These are phyloP conservation scores for Coelogynopora nodosa DNA, from an alignment of 2,888 invertebrate genomes.

Conservation along the genomic window DNA sequence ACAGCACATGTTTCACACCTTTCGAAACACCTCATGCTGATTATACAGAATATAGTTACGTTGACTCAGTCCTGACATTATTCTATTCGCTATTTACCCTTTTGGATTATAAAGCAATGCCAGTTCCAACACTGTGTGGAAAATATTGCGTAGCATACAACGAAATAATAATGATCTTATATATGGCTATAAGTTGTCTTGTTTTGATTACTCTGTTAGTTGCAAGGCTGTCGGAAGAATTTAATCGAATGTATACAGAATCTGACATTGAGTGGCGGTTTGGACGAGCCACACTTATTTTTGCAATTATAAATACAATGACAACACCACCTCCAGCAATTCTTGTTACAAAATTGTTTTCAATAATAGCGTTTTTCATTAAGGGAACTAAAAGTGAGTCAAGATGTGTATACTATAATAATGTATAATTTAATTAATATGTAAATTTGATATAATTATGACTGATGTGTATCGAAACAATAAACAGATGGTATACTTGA, in stretches of 20 bases:
- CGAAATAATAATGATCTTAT: not conserved
- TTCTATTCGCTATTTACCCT: not conserved
- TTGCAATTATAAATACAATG: not conserved
- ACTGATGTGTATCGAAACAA: too few species aligned
- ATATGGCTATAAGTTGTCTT: not conserved
- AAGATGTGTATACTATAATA: too few species aligned
- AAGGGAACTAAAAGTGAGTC: too few species aligned
- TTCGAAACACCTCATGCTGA: not conserved
- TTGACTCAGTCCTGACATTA: not conserved
- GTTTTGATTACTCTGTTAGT: not conserved
- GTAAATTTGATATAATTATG: too few species aligned
- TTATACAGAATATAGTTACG: not conserved
- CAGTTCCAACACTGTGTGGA: not conserved
- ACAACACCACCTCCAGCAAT: not conserved
- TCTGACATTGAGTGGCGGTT: not conserved
- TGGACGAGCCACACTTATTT: not conserved
- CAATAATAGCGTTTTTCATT: too few species aligned
- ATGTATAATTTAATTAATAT: too few species aligned
- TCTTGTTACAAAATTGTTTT: not conserved
- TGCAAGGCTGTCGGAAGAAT: not conserved
- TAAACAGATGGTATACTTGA: too few species aligned
- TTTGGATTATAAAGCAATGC: not conserved
- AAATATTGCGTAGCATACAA: not conserved
- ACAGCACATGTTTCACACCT: not conserved
- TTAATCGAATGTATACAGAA: not conserved